Evolutionary conservation across 2,113 vertebrate species (phyloP), one percentile per base, ranked within the genome.

Genomic region (Chaetura pelagica): DNA sequence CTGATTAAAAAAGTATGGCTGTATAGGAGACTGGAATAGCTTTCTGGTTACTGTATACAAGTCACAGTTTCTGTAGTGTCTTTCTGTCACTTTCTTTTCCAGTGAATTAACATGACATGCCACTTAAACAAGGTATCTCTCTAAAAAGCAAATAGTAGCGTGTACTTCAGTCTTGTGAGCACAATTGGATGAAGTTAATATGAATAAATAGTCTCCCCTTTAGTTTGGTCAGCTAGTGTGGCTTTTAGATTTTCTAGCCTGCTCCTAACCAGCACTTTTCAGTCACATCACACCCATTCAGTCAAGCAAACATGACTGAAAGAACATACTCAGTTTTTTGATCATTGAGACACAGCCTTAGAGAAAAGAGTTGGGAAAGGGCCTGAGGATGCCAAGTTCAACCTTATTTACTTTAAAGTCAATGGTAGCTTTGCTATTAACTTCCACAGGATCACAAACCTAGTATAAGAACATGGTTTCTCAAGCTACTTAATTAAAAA

Each of bases 401-500:
- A 88, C 76, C 18, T 80, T 94, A 74, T 59, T 87, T 82, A 67
- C 84, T 84, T 78, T 57, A 19, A 94, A 73, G 69, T 66, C 76
- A 63, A 6, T 35, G 35, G 12, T 66, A 67, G 59, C 46, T 91
- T 90, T 93, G 22, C 61, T 90, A 32, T 79, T 84, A 84, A 84
- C 66, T 93, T 90, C 46, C 19, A 42, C 40, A 51, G 87, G 46
- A 76, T 95, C 64, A 76, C 35, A 84, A 85, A 59, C 35, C 34
- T 44, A 38, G 58, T 29, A 55, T 51, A 90, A 87, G 38, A 88
- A 71, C 85, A 76, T 87, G 81, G 55, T 93, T 97, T 96, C 46
- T 90, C 44, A 87, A 69, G 74, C 72, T 77, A 40, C 74, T 95
- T 96, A 97, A 97, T 97, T 97, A 96, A 96, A 97, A 97, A 94